Evolutionary conservation across 2,113 vertebrate genomes (phyloP).

Genomic region (Paedocypris sp.): DNA sequence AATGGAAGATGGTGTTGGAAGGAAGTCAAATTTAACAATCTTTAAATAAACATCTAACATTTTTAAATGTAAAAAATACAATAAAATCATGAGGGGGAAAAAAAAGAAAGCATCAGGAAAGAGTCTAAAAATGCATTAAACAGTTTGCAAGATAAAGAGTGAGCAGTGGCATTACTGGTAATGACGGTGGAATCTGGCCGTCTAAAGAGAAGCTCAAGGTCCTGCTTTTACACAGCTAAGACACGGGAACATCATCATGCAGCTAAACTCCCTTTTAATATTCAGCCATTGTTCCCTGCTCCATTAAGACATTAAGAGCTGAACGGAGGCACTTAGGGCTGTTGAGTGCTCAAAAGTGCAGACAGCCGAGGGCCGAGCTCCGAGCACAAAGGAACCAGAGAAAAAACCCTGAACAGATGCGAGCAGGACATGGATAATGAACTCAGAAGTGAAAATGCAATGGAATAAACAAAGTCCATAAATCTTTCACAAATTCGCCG

Average conservation of each 20-base stretch:
- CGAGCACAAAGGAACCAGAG: not conserved
- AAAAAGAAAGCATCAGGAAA: too few species aligned
- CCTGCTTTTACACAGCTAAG: not conserved
- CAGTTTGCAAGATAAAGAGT: too few species aligned
- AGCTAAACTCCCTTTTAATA: constrained; percentile 2
- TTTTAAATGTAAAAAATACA: too few species aligned
- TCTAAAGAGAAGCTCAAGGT: not conserved
- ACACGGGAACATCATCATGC: not conserved
- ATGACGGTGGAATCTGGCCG: not conserved
- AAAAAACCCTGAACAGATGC: constrained; percentile 1
- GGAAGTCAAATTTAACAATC: too few species aligned
- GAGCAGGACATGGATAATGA: constrained; percentile 21
- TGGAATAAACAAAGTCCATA: constrained; percentile 20
- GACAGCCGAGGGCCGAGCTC: not conserved
- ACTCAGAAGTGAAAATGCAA: constrained; percentile 30
- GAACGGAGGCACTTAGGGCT: not conserved
- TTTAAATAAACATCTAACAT: too few species aligned
- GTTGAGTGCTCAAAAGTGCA: not conserved
- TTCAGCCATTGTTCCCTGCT: constrained; percentile 3
- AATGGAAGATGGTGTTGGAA: too few species aligned
- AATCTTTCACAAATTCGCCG: not conserved
- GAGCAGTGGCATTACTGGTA: not conserved
- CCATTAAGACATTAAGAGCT: constrained; percentile 3
- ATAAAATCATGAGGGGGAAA: too few species aligned
- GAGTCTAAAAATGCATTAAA: too few species aligned